Evolutionary conservation across 2,113 vertebrate genomes (phyloP).

Genomic region (Corapipo altera): DNA sequence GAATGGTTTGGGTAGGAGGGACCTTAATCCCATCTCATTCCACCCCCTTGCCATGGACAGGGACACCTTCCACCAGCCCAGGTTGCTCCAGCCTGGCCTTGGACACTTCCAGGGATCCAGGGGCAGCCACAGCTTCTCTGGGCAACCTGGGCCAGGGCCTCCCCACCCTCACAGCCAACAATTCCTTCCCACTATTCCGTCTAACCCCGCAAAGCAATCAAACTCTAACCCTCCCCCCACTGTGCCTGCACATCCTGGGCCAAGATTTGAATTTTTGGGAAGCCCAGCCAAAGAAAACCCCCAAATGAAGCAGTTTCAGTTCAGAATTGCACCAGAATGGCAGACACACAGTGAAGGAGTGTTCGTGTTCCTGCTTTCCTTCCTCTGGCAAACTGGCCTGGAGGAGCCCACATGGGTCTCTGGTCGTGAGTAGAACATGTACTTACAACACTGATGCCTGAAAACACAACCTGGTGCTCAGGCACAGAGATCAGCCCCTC

Average conservation of each 20-base stretch:
- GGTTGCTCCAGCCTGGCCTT: not conserved
- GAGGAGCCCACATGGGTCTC: not conserved
- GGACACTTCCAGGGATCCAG: not conserved
- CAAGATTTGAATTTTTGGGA: not conserved
- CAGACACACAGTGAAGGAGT: fast-evolving
- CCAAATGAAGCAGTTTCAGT: not conserved
- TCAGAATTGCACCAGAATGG: not conserved
- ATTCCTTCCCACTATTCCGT: not conserved
- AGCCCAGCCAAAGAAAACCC: not conserved
- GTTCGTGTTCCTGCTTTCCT: not conserved
- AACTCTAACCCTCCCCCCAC: not conserved
- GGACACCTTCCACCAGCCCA: not conserved
- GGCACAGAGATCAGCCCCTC: not conserved
- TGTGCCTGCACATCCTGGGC: not conserved
- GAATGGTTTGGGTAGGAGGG: not conserved
- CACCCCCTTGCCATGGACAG: not conserved
- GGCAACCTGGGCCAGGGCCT: not conserved
- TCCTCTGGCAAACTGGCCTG: no score
- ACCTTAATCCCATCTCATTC: not conserved
- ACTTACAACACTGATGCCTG: not conserved
- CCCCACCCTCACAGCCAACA: not conserved
- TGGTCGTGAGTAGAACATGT: fast-evolving
- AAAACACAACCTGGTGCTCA: fast-evolving
- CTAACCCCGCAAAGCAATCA: not conserved
- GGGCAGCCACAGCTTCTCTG: not conserved